A percentile compares a stretch with the other conserved stretches of the same genome.
Conservation (phyloP, 2,113 vertebrate genomes). For the Varanus komodoensis region DNA sequence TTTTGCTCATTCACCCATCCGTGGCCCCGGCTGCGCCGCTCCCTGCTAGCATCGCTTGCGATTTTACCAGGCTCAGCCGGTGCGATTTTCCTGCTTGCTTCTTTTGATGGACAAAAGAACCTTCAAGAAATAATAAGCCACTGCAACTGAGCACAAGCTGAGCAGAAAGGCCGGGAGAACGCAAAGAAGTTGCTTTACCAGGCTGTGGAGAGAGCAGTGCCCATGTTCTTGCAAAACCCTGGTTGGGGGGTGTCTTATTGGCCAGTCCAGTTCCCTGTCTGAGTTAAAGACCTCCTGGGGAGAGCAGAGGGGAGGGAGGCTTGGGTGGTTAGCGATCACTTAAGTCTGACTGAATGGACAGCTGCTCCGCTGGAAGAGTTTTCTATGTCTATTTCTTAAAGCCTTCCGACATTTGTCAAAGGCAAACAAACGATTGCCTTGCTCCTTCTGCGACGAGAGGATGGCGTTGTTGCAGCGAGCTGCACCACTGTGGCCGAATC, state of each 20-base stretch:
- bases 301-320: background rate
- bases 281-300: conserved; percentile 27
- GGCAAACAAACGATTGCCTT: background rate
- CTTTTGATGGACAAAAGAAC: background rate
- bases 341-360: background rate
- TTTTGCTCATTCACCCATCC: no score
- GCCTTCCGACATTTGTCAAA: background rate
- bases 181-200: background rate
- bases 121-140: background rate
- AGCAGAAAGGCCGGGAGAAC: background rate
- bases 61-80: background rate
- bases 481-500: no score
- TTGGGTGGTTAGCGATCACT: background rate
- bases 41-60: background rate
- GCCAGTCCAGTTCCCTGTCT: conserved; percentile 53
- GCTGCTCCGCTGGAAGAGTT: no score
- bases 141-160: background rate
- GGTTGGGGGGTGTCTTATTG: conserved; percentile 77
- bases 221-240: background rate
- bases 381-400: background rate
- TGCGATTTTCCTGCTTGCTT: background rate
- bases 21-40: no score
- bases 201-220: background rate
- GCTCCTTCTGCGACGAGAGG: background rate
- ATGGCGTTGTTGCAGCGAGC: background rate